A percentile compares a stretch with the other conserved stretches of the same genome.
These are phyloP conservation scores for Saccostrea cuccullata DNA, from an alignment of 1,140 invertebrate species.

Conservation along the genomic window DNA sequence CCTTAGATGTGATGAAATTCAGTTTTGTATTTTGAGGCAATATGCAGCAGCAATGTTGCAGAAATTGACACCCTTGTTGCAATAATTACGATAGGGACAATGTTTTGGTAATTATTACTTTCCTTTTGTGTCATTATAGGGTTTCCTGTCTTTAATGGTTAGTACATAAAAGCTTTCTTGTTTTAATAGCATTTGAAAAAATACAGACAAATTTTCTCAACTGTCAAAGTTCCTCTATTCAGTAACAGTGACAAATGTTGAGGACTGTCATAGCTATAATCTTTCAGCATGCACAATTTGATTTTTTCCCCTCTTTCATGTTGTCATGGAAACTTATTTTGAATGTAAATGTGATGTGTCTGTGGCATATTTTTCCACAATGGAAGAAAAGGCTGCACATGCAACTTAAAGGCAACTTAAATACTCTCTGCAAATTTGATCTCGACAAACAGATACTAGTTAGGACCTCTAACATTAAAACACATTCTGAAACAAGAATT, in stretches of 20 bases:
- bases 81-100: not conserved
- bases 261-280: conserved; percentile 13
- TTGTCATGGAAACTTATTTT: conserved; percentile 36
- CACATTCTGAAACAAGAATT: not conserved
- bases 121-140: too few species aligned
- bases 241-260: not conserved
- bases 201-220: not conserved
- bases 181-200: not conserved
- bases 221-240: not conserved
- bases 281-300: conserved; percentile 37
- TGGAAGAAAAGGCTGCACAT: not conserved
- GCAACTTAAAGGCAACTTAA: conserved; percentile 37
- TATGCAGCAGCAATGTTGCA: not conserved
- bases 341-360: conserved; percentile 37
- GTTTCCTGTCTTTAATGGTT: too few species aligned
- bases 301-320: conserved; percentile 33
- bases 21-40: not conserved
- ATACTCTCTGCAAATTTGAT: conserved; percentile 24
- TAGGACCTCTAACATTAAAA: not conserved
- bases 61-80: not conserved
- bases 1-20: not conserved
- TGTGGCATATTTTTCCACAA: conserved; percentile 23
- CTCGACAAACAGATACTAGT: not conserved
- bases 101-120: too few species aligned
- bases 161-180: too few species aligned